These are phyloP conservation scores for Bubo bubo DNA, from an alignment of 2,113 vertebrate genomes.

Conservation along the genomic window DNA sequence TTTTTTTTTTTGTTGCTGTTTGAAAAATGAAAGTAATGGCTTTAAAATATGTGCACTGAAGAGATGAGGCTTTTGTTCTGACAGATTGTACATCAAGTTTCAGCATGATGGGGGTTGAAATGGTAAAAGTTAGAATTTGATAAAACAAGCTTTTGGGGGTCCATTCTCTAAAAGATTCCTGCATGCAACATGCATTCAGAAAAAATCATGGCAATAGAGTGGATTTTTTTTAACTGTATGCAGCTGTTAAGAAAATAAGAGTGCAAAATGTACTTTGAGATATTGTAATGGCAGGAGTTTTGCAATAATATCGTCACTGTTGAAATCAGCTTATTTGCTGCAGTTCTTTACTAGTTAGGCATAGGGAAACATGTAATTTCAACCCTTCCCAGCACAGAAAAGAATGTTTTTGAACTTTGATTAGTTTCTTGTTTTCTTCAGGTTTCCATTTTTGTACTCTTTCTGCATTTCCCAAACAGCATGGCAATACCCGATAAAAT, in stretches of 20 bases:
- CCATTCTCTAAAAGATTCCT: neutral
- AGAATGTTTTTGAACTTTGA: neutral
- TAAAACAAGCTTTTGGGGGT: constrained; percentile 22
- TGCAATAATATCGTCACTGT: neutral
- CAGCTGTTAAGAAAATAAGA: neutral
- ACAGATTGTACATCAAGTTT: constrained; percentile 36
- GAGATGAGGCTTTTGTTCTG: constrained; percentile 19
- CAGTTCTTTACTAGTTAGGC: neutral
- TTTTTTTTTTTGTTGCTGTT: neutral
- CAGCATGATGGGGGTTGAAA: constrained; percentile 15
- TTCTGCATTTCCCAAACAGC: neutral
- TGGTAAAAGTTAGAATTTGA: constrained; percentile 10
- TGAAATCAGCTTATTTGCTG: neutral
- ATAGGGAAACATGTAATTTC: neutral
- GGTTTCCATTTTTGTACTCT: neutral
- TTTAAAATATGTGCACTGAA: constrained; percentile 1
- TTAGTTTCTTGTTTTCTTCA: neutral
- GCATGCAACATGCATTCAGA: neutral
- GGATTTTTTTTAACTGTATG: neutral
- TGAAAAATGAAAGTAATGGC: constrained; percentile 18
- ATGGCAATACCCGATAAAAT: neutral
- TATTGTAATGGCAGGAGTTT: neutral
- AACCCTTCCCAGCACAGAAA: neutral
- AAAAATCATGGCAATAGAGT: neutral
- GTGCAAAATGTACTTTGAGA: neutral